A percentile compares a stretch with the other conserved stretches of the same genome.
Conservation (phyloP, 2,797 vertebrate species). For the Echeneis naucrates region DNA sequence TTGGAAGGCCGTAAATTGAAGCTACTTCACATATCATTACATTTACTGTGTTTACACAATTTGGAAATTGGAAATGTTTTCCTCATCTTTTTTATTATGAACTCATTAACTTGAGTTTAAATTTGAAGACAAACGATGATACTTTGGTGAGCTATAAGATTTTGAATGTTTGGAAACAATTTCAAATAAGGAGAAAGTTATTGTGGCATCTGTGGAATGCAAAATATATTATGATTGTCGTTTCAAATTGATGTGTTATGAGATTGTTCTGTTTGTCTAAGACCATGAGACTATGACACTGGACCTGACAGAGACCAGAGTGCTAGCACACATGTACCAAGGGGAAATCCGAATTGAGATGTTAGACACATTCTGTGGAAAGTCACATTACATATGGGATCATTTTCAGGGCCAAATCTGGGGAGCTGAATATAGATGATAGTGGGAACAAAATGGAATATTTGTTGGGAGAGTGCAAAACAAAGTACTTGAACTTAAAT, state of each 20-base stretch:
- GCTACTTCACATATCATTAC: constrained; percentile 13
- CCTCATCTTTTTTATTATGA: constrained; percentile 29
- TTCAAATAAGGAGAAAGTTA: constrained; percentile 35
- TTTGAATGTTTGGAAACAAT: constrained; percentile 22
- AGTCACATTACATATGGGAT: neutral
- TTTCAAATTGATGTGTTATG: constrained; percentile 51
- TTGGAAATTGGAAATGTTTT: constrained; percentile 12
- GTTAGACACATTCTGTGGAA: constrained; percentile 20
- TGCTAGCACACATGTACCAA: constrained; percentile 23
- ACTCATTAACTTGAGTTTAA: constrained; percentile 2
- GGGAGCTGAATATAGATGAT: neutral
- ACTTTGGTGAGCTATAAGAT: constrained; percentile 1
- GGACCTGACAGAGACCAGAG: constrained; percentile 54
- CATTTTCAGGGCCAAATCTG: constrained; percentile 9
- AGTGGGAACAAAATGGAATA: neutral
- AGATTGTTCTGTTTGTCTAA: constrained; percentile 65
- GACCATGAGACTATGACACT: constrained; percentile 44
- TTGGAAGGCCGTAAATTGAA: neutral
- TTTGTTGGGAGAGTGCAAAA: neutral
- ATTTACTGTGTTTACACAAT: constrained; percentile 13
- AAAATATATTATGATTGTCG: constrained; percentile 46
- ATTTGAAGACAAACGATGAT: neutral
- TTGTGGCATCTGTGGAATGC: constrained; percentile 51
- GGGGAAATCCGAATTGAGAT: constrained; percentile 11
- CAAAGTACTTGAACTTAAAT: too few species aligned